Base-by-base conservation (phyloP, 2,113 vertebrate species). In the Cacatua alba region DNA sequence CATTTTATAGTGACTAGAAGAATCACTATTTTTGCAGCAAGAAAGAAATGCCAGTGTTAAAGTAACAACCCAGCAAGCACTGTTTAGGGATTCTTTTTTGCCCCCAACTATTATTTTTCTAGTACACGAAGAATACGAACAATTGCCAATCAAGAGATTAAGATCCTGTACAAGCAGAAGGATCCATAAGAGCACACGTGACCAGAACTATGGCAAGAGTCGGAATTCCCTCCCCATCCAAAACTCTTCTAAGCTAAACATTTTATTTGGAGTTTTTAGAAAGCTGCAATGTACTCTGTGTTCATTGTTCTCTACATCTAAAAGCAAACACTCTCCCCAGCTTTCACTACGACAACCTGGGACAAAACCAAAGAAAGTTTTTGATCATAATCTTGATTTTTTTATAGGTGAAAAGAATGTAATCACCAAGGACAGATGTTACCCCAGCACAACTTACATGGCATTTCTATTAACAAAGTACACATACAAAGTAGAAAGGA, bases 151-250 rank as follows among this genome's bases (percentile, higher is more conserved):
- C 8, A 57, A 88, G 26, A 75, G 17, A 85, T 65, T 15, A 72
- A 10, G 21, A 41, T 37, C 53, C 39, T 49, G 44, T 46, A 48
- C n/a, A 77, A n/a, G 20, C 7, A 7, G 23, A 74, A 88, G 13
- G 24, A 86, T 72, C 51, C 9, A 1, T 44, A 55, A 68, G 7
- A 48, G 11, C 2, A 4, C 43, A 35, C 0, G 0, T 11, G 31
- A 87, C 4, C 29, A 71, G n/a, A 90, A 71, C 2, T 29, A 19
- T 2, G 82, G n/a, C 39, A 91, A 33, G 25, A 92, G 35, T 1
- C 25, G 13, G 37, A 46, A 39, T 15, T 77, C 43, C 19, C 7
- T 43, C 31, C 60, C 29, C 13, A 49, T 46, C 8, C 55, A 63
- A 92, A 88, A 76, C 13, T 49, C 26, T 65, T 72, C 23, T 6